Conservation (phyloP, 2,888 invertebrate genomes). For the Amphiduros pacificus region DNA sequence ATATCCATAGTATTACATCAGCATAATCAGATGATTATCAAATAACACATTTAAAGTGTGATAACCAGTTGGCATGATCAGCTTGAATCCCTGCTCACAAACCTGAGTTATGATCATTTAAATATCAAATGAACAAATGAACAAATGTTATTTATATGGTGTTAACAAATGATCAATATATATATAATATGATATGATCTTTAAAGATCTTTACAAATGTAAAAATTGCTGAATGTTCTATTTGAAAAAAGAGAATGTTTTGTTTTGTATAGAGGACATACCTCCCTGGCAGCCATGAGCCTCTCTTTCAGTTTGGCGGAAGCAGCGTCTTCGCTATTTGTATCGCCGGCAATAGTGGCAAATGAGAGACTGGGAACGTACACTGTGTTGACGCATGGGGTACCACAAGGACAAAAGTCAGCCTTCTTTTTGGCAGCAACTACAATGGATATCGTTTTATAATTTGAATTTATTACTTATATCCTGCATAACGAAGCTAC, state of each 20-base stretch:
- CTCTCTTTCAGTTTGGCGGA: not conserved
- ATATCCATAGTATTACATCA: not conserved
- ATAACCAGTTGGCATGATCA: not conserved
- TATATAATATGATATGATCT: not conserved
- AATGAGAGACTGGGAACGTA: constrained; percentile 17
- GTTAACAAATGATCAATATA: not conserved
- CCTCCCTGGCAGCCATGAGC: not conserved
- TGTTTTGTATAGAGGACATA: too few relatives aligned
- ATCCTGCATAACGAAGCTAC: too few relatives aligned
- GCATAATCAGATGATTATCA: not conserved
- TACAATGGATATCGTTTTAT: too few relatives aligned
- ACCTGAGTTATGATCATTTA: not conserved
- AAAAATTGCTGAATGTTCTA: too few relatives aligned
- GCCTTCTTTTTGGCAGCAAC: not conserved
- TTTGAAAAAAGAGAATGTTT: too few relatives aligned
- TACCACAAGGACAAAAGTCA: constrained; percentile 3
- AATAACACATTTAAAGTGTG: not conserved
- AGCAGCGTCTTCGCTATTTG: not conserved
- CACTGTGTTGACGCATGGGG: constrained; percentile 10
- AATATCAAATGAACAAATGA: not conserved
- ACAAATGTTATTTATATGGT: not conserved
- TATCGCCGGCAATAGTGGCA: constrained; percentile 2
- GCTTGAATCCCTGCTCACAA: not conserved
- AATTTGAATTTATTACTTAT: too few relatives aligned
- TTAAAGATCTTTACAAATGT: not conserved